These are phyloP conservation scores for Aplodontia rufa DNA, from an alignment of 2,113 vertebrate species.

Conservation along the genomic window DNA sequence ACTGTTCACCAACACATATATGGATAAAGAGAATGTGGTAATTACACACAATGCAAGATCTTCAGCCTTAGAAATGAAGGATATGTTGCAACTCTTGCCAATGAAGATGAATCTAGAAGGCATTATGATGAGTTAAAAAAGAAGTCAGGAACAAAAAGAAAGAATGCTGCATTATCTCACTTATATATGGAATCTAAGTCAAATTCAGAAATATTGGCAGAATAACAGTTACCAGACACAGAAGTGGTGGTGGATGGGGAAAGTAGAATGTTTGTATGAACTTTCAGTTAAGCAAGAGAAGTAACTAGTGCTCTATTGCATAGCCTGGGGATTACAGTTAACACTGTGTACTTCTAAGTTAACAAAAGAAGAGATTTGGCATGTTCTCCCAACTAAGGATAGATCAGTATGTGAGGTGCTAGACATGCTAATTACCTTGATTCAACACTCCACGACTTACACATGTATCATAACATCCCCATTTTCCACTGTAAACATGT, in stretches of 20 bases:
- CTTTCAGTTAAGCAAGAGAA: background rate
- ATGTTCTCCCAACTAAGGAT: background rate
- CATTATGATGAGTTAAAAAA: background rate
- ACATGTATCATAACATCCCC: background rate
- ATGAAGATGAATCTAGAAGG: background rate
- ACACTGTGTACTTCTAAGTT: background rate
- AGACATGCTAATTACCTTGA: background rate
- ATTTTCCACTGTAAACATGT: background rate
- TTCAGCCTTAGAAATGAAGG: background rate
- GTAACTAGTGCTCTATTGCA: background rate
- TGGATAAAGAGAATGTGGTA: background rate
- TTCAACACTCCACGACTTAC: background rate
- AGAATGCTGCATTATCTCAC: background rate
- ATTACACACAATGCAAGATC: background rate
- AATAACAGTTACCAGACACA: background rate
- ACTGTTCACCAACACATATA: background rate
- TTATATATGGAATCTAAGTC: background rate
- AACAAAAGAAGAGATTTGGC: background rate
- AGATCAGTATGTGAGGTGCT: background rate
- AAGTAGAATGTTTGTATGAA: background rate
- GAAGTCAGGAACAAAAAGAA: background rate
- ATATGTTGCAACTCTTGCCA: background rate
- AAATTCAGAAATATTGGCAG: background rate
- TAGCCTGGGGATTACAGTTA: background rate
- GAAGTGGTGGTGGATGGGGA: background rate